These are phyloP conservation scores for Pantherophis vulpinus DNA, from an alignment of 2,797 vertebrate species.

Conservation along the genomic window DNA sequence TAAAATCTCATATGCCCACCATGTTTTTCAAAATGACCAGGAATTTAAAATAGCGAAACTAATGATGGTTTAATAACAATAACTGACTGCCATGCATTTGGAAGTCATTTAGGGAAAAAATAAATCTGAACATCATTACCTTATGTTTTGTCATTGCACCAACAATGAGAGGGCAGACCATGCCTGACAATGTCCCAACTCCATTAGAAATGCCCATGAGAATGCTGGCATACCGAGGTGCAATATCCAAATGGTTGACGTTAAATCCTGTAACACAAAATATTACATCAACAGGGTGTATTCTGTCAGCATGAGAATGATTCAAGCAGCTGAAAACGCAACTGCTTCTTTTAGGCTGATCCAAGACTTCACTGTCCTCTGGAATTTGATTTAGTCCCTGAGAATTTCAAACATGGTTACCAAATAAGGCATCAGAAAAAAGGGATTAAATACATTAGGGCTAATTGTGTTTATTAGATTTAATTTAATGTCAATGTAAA, in stretches of 20 bases:
- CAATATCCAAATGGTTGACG: conserved; percentile 97
- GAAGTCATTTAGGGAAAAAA: background rate
- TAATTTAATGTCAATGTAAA: background rate
- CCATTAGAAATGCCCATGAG: conserved; percentile 98
- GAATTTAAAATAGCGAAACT: background rate
- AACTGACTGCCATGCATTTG: background rate
- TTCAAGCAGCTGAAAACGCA: background rate
- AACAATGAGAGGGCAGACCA: conserved; percentile 97
- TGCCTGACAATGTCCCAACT: conserved; percentile 93
- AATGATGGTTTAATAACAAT: background rate
- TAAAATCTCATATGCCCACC: background rate
- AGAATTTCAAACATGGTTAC: background rate
- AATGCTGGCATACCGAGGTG: conserved; percentile 96
- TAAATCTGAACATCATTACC: conserved; percentile 69
- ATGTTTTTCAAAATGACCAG: background rate
- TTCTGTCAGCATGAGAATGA: background rate
- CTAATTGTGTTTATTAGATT: background rate
- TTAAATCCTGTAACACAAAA: conserved; percentile 85
- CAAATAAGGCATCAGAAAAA: background rate
- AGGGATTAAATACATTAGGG: background rate
- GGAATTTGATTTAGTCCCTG: background rate
- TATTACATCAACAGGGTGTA: background rate
- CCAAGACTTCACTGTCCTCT: background rate
- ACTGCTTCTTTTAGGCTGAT: background rate
- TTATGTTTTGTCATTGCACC: conserved; percentile 95